Evolutionary conservation across 23 tunicate genomes (phyloP), one percentile per base, ranked within the genome.

Genomic region (Botrylloides violaceus): DNA sequence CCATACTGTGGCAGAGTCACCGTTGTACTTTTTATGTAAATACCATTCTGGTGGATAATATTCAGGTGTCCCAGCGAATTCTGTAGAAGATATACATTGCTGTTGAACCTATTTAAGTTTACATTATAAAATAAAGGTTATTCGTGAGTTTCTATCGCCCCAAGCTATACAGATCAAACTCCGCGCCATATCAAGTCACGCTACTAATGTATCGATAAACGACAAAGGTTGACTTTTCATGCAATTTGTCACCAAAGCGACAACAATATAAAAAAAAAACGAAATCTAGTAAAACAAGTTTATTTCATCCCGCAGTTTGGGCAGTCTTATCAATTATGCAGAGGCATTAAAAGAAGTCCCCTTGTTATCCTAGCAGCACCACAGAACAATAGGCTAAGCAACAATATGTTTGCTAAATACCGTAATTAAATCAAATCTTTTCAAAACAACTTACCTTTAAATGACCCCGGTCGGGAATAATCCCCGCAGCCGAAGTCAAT

Each of bases 41-140:
- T 80, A 93, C 98, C 98, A 93, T 71, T 93, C 98, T 1, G 98
- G 98, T 5, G 98, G 79, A 66, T 93, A 93, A 35, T 93, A 93
- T 65, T 93, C 94, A 7, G 98, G 98, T 2, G 98, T 93, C 6
- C 98, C 98, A 43, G 98, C 95, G 49, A 93, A 93, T 77, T 93
- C 97, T 90, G 58, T 22, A 81, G 56, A 36, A 47, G 4, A 63
- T 4, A 63, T 21, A 12, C 28, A 43, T 43, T 43, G 53, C 15
- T n/a, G n/a, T n/a, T n/a, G n/a, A n/a, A n/a, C n/a, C n/a, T n/a
- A n/a, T n/a, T n/a, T n/a, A n/a, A n/a, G n/a, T n/a, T n/a, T n/a
- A n/a, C n/a, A n/a, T n/a, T n/a, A n/a, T n/a, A n/a, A n/a, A n/a
- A n/a, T n/a, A 43, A 43, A 43, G 15, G 53, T 43, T 43, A 43